Base-by-base conservation (phyloP, 2,797 vertebrate genomes). In the Hemibagrus guttatus region DNA sequence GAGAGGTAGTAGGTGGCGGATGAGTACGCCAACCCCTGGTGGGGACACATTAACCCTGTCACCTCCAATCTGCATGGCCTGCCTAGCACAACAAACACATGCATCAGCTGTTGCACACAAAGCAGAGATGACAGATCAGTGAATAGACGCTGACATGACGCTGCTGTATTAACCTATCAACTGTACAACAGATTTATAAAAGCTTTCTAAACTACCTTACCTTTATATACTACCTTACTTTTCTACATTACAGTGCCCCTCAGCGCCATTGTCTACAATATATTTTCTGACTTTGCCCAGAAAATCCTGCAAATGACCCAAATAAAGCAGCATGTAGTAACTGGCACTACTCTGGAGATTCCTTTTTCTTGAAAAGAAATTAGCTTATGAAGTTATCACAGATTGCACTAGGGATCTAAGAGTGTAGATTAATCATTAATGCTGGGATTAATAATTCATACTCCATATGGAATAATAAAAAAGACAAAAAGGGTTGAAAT, bases 1-100 rank as follows among this genome's bases (percentile, higher is more conserved):
- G 85, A 83, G 85, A 88, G 69, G 49, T 66, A 66, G 84, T 64
- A 8, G 84, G 87, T 81, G 84, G 87, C 26, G 71, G 85, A 89
- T 84, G 39, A 85, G 56, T 26, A n/a, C 7, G 2, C 35, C 28
- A 87, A 72, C 78, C 71, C 84, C 54, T 68, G 39, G 54, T 17
- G 7, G 52, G 31, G 76, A 52, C 54, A 83, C 66, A 90, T 86
- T 87, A 88, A 87, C 79, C 63, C 86, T 46, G 49, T 83, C 85
- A 87, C 35, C 83, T 86, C 82, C 35, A 6, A 74, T 83, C 84
- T 68, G 66, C 79, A 54, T 11, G 75, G 42, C 1, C 31, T 2
- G 26, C 74, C 66, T 49, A 80, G 31, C 83, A 87, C 68, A 88
- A 84, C 39, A 89, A 87, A 85, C 71, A 83, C 7, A 78, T 71